A percentile compares a stretch with the other conserved stretches of the same genome.
Conservation (phyloP, 2,113 vertebrate genomes). For the Oxyura jamaicensis region DNA sequence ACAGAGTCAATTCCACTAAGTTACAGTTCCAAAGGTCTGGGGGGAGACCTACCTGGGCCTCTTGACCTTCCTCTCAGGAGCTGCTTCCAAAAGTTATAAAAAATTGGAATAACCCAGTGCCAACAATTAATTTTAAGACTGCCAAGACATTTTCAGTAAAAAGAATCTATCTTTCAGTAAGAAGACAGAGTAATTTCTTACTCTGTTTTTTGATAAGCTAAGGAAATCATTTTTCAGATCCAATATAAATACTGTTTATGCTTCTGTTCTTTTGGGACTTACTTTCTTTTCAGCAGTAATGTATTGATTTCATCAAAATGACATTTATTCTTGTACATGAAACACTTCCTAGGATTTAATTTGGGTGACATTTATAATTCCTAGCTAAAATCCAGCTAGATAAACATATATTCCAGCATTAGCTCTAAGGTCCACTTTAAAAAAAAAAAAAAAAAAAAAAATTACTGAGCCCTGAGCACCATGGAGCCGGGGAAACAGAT, state of each 20-base stretch:
- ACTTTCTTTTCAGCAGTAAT: background rate
- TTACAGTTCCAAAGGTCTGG: background rate
- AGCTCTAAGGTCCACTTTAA: background rate
- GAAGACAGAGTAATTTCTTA: background rate
- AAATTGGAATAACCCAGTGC: background rate
- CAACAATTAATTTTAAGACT: background rate
- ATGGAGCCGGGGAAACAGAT: background rate
- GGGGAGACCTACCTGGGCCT: background rate
- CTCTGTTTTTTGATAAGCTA: background rate
- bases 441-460: too few relatives aligned
- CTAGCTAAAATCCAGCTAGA: background rate
- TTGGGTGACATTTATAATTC: background rate
- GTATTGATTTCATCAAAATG: background rate
- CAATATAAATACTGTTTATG: background rate
- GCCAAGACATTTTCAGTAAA: constrained; percentile 24
- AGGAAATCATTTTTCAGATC: background rate
- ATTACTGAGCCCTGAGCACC: background rate
- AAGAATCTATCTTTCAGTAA: background rate
- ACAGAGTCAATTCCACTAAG: background rate
- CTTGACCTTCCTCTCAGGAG: background rate
- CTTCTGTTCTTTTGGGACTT: background rate
- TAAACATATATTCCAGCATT: background rate
- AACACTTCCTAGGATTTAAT: background rate
- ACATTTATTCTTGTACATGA: background rate
- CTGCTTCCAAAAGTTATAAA: constrained; percentile 18